Percentiles rank a stretch among this genome's conserved stretches.
phyloP scores from a whole-genome alignment of 2,888 invertebrate species.

The Bombylius discolor region DNA sequence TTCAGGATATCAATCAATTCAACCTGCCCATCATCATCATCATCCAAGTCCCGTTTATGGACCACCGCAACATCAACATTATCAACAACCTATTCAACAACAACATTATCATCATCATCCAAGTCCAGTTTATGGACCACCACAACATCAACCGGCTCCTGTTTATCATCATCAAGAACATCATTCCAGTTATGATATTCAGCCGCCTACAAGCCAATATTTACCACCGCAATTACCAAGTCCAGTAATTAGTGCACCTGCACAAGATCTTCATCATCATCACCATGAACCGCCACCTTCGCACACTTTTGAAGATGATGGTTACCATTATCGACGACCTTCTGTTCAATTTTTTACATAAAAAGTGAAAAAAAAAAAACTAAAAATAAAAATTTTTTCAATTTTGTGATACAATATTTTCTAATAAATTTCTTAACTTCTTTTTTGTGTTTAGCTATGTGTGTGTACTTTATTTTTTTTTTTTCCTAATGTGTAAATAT shows the following conservation, averaged over 20 bases:
- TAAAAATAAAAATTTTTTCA: not conserved
- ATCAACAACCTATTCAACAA: not conserved
- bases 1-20: not conserved
- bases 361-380: not conserved
- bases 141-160: not conserved
- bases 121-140: not conserved
- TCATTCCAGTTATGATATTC: too few relatives aligned
- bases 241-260: not conserved
- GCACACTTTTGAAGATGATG: slow-evolving; percentile 3
- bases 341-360: not conserved
- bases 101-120: not conserved
- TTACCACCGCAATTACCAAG: not conserved
- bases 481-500: too few relatives aligned
- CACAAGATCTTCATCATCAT: not conserved
- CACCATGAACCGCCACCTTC: slow-evolving; percentile 3
- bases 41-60: not conserved
- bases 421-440: not conserved
- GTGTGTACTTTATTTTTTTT: not conserved
- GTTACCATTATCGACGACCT: slow-evolving; percentile 3
- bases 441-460: not conserved
- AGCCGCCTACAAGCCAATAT: not conserved
- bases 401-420: not conserved
- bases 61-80: not conserved
- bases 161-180: not conserved
- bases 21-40: not conserved